Evolutionary conservation across 2,888 invertebrate genomes (phyloP).

Genomic region (Tuta absoluta): DNA sequence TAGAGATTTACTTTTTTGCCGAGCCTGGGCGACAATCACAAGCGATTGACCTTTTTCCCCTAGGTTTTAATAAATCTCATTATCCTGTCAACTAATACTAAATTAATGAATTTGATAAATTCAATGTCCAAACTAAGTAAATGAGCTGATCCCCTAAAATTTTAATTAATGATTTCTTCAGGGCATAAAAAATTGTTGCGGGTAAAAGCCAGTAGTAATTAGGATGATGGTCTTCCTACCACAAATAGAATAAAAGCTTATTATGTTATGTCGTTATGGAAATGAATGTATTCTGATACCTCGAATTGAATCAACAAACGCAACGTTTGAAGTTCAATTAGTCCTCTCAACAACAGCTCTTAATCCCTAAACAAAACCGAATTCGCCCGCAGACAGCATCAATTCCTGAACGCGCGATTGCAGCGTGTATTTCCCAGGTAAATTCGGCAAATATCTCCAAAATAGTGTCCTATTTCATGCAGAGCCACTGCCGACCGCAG

Average conservation of each 20-base stretch:
- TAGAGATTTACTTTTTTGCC: no score
- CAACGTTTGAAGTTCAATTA: constrained; percentile 59
- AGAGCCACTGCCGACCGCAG: constrained; percentile 58
- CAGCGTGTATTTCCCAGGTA: constrained; percentile 51
- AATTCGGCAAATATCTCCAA: constrained; percentile 32
- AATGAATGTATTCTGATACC: not conserved
- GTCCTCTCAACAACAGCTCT: constrained; percentile 53
- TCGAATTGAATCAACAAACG: constrained; percentile 6
- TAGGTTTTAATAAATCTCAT: no score
- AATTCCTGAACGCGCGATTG: constrained; percentile 46
- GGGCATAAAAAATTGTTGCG: not conserved
- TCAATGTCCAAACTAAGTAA: not conserved
- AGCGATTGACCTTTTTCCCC: no score
- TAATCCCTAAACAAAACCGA: constrained; percentile 52
- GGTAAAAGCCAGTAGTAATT: no score
- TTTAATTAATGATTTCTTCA: not conserved
- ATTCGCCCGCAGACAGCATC: constrained; percentile 40
- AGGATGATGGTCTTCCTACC: not conserved
- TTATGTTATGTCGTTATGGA: no score
- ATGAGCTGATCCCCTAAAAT: not conserved
- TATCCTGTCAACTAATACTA: no score
- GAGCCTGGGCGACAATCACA: no score
- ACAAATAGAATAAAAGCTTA: not conserved
- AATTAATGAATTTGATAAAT: not conserved
- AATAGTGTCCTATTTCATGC: constrained; percentile 54